Evolutionary conservation across 2,888 invertebrate genomes (phyloP).

Genomic region (Seladonia tumulorum): DNA sequence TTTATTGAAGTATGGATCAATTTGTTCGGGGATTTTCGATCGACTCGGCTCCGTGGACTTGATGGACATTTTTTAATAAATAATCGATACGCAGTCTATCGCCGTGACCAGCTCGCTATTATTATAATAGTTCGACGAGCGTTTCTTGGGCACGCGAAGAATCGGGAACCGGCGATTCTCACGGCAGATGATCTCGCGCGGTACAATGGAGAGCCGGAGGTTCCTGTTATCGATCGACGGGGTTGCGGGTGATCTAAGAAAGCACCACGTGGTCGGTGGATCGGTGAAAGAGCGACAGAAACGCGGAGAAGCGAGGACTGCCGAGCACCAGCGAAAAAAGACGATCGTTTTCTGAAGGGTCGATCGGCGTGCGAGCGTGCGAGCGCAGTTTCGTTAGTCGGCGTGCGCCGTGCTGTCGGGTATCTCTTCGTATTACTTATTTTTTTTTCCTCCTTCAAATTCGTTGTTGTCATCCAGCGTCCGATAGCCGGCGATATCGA

Average conservation of each 20-base stretch:
- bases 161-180: neutral
- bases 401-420: conserved; percentile 40
- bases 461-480: too few relatives aligned
- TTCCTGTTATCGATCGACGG: neutral
- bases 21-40: too few relatives aligned
- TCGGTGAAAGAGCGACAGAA: conserved; percentile 24
- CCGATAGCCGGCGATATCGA: neutral
- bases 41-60: too few relatives aligned
- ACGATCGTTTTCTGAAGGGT: conserved; percentile 46
- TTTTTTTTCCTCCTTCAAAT: neutral
- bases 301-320: conserved; percentile 34
- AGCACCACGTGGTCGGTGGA: conserved; percentile 14
- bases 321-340: conserved; percentile 43
- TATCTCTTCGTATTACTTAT: neutral
- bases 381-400: conserved; percentile 46
- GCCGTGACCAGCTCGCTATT: too few relatives aligned
- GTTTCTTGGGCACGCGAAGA: neutral
- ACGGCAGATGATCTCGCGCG: neutral
- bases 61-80: too few relatives aligned
- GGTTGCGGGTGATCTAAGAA: neutral
- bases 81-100: neutral
- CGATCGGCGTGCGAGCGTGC: conserved; percentile 28
- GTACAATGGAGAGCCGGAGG: neutral
- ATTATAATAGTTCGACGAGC: too few relatives aligned
- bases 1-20: too few relatives aligned